Evolutionary conservation across 1,140 invertebrate genomes (phyloP).

Genomic region (Mizuhopecten yessoensis): DNA sequence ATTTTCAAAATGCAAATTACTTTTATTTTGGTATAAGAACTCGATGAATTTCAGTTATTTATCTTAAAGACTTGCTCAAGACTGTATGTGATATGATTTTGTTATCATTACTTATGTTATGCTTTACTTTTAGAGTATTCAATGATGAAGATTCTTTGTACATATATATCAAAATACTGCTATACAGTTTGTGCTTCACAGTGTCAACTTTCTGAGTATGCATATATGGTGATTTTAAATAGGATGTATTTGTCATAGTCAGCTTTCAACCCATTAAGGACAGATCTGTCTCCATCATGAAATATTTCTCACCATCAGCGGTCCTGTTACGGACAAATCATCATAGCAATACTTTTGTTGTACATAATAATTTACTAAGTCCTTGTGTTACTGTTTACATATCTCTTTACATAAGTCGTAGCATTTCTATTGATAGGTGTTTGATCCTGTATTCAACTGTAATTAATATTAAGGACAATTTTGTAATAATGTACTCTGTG

Average conservation of each 20-base stretch:
- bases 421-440: no score
- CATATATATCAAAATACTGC: not conserved
- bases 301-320: not conserved
- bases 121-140: not conserved
- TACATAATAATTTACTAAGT: not conserved
- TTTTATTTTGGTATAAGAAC: not conserved
- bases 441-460: no score
- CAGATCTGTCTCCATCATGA: not conserved
- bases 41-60: not conserved
- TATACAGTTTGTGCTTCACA: not conserved
- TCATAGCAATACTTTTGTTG: not conserved
- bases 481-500: no score
- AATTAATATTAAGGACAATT: no score
- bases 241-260: not conserved
- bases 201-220: no score
- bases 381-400: no score
- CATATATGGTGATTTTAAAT: not conserved
- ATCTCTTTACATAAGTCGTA: no score
- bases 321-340: not conserved
- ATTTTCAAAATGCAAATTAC: not conserved
- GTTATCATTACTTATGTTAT: not conserved
- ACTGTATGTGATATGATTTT: not conserved
- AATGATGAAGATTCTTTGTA: not conserved
- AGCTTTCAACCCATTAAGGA: not conserved
- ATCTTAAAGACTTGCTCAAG: not conserved